Conservation (phyloP, 2,888 invertebrate species). For the Antheraea assamensis region DNA sequence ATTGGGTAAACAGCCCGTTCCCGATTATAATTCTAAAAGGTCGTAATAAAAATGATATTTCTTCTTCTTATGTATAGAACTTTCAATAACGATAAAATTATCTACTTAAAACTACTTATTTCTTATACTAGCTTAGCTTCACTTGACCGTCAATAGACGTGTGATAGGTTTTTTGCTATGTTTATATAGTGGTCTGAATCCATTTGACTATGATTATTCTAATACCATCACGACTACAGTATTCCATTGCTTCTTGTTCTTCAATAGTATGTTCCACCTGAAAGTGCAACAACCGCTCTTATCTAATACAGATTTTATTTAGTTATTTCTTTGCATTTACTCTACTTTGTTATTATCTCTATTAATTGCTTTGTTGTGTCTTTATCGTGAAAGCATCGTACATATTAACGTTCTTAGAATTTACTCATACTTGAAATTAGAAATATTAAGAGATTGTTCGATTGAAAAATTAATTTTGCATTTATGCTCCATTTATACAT, state of each 20-base stretch:
- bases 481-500: no score
- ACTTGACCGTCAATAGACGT: background rate
- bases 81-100: background rate
- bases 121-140: background rate
- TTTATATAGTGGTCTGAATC: background rate
- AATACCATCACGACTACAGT: background rate
- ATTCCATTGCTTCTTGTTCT: background rate
- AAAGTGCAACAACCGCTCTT: background rate
- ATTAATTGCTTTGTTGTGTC: background rate
- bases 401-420: background rate
- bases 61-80: background rate
- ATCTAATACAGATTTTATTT: background rate
- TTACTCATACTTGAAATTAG: no score
- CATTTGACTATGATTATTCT: background rate
- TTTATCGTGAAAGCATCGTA: background rate
- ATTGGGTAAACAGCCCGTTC: constrained; percentile 34
- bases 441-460: no score
- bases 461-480: no score
- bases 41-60: constrained; percentile 14
- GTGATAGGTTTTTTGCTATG: background rate
- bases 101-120: background rate
- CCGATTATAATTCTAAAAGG: constrained; percentile 15
- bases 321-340: background rate
- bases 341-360: background rate
- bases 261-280: background rate